A percentile compares a stretch with the other conserved stretches of the same genome.
Evolutionary conservation across 2,113 vertebrate genomes (phyloP).

Genomic region (Pedionomus torquatus): DNA sequence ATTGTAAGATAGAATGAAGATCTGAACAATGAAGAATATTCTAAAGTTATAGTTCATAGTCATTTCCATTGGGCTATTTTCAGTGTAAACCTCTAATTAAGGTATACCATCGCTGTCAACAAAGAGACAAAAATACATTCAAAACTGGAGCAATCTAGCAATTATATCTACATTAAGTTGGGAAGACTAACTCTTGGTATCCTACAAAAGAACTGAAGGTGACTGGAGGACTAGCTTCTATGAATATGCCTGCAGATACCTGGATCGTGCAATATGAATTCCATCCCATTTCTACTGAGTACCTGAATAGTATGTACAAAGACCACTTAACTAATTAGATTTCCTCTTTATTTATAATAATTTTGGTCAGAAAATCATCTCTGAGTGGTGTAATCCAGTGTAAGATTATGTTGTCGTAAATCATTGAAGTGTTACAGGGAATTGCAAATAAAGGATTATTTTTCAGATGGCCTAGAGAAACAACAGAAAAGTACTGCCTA

Average conservation of each 20-base stretch:
- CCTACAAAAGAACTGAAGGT: background rate
- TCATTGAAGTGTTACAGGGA: background rate
- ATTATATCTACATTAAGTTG: background rate
- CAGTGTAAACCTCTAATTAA: background rate
- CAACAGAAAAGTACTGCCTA: background rate
- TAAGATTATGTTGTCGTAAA: background rate
- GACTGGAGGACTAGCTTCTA: background rate
- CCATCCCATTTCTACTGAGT: background rate
- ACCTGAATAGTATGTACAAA: background rate
- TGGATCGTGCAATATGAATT: background rate
- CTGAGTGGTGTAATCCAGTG: background rate
- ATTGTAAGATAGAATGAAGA: background rate
- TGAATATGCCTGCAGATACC: background rate
- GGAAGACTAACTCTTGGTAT: background rate
- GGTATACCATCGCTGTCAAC: background rate
- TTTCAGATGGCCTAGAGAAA: background rate
- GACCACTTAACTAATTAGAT: background rate
- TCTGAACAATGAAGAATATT: background rate
- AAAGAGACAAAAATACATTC: background rate
- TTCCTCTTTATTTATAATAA: background rate
- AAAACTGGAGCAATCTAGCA: background rate
- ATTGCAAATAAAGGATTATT: background rate
- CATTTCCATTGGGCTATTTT: background rate
- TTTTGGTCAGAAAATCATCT: background rate
- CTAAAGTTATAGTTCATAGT: background rate